Percentiles rank a stretch among this genome's conserved stretches.
Conservation (phyloP, 1,140 invertebrate species). For the Paraescarpia echinospica region DNA sequence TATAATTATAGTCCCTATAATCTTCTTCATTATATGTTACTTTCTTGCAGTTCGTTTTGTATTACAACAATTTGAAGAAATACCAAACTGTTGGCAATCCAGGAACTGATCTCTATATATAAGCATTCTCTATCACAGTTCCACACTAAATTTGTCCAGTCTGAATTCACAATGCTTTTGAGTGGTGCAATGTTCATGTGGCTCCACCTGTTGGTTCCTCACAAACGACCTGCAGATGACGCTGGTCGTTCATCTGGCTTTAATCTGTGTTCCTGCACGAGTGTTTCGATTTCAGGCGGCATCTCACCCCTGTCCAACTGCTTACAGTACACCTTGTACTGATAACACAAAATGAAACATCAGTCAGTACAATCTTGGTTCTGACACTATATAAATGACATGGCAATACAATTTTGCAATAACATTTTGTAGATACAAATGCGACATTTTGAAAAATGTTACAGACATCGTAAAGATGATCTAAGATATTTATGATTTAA, state of each 20-base stretch:
- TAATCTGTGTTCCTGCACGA: conserved; percentile 6
- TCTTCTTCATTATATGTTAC: too few species aligned
- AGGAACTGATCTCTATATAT: too few species aligned
- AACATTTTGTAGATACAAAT: too few species aligned
- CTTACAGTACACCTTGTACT: neutral
- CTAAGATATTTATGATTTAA: too few species aligned
- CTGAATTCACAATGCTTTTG: neutral
- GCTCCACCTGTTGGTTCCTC: neutral
- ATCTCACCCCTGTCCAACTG: neutral
- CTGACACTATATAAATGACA: too few species aligned
- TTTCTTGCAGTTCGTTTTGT: too few species aligned
- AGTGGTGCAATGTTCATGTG: neutral
- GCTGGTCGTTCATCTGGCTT: neutral
- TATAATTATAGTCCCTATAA: too few species aligned
- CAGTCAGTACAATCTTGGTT: neutral
- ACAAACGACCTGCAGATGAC: neutral
- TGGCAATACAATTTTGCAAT: too few species aligned
- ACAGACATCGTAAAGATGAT: too few species aligned
- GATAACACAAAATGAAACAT: neutral
- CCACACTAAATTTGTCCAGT: neutral
- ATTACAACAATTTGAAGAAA: too few species aligned
- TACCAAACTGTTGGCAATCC: too few species aligned
- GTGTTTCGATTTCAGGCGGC: neutral
- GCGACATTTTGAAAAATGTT: too few species aligned
- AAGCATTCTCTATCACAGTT: neutral